These are phyloP conservation scores for Metallyticus violacea DNA, from an alignment of 2,888 invertebrate genomes.

Conservation along the genomic window DNA sequence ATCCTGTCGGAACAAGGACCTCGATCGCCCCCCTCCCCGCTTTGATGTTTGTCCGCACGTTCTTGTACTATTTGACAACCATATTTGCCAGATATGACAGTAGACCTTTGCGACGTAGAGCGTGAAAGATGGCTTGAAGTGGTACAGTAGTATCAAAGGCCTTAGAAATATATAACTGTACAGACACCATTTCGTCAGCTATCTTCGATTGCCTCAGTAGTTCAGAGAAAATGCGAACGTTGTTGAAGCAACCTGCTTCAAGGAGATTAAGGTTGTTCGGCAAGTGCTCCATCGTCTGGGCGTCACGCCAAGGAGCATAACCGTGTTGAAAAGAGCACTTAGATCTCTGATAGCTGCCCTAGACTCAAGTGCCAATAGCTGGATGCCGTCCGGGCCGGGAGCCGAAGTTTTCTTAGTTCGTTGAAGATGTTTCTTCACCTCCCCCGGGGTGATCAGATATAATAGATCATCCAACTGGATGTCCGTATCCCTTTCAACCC, in stretches of 20 bases:
- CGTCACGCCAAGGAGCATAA: not conserved
- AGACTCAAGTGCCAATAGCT: too few species aligned
- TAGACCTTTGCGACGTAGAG: not conserved
- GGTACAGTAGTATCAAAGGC: slow-evolving; percentile 38
- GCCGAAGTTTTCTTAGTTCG: too few species aligned
- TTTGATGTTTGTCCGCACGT: not conserved
- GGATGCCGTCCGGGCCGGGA: not conserved
- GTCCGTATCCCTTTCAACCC: not conserved
- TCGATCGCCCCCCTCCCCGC: not conserved
- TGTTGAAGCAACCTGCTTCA: slow-evolving; percentile 37
- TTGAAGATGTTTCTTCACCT: too few species aligned
- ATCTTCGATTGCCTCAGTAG: slow-evolving; percentile 8
- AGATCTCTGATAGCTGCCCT: not conserved
- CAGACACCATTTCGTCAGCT: slow-evolving; percentile 21
- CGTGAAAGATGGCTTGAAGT: slow-evolving; percentile 25
- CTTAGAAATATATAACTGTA: slow-evolving; percentile 34
- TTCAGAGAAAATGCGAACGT: slow-evolving; percentile 25
- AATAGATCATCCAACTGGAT: too few species aligned
- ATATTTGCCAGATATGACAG: slow-evolving; percentile 18
- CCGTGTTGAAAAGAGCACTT: not conserved
- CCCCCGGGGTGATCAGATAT: too few species aligned
- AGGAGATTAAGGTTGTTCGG: slow-evolving; percentile 39
- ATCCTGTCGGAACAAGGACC: not conserved
- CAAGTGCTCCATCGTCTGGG: not conserved
- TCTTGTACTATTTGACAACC: not conserved